Evolutionary conservation across 2,888 invertebrate genomes (phyloP), one percentile per base, ranked within the genome.

Genomic region (Pseudococcus jackbeardsleyi): DNA sequence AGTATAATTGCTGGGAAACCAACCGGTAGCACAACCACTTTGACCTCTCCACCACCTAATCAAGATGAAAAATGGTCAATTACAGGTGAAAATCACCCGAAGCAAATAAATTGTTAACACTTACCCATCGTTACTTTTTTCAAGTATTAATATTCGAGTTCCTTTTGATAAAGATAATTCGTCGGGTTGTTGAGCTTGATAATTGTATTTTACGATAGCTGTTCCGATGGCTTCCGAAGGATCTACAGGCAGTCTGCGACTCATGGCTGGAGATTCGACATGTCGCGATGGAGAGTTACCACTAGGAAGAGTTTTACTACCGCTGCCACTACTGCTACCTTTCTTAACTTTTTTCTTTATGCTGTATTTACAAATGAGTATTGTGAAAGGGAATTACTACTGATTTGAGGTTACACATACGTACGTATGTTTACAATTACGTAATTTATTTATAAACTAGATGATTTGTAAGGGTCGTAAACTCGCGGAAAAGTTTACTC

Each of bases 1-100:
- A 89, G 99, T 99, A 92, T 99, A 99, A 93, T 99, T 99, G 86
- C 98, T 98, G 12, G 99, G 99, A 92, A 99, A 99, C 99, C 99
- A 98, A 26, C 96, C 96, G 39, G 94, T 93, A 85, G 93, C 92
- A 88, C 93, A 93, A 82, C 94, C 94, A 90, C 94, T 94, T 92
- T 97, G 97, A 86, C 99, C 99, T 91, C 98, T 94, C 99, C 99
- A 99, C 99, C 99, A 99, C 89, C 94, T 92, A 85, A 85, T 54
- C 22, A 79, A 11, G 12, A 68, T 68, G 19, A n/a, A 11, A 59
- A 64, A 68, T 26, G 33, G 26, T 59, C 59, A 39, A 26, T 42
- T 42, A 79, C 1, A 46, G n/a, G 42, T 9, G 12, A 11, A 39
- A 17, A 42, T n/a, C 4, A 42, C 0, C 42, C n/a, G 0, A 19